Evolutionary conservation across 2,113 vertebrate genomes (phyloP).

Genomic region (Callipepla californica): DNA sequence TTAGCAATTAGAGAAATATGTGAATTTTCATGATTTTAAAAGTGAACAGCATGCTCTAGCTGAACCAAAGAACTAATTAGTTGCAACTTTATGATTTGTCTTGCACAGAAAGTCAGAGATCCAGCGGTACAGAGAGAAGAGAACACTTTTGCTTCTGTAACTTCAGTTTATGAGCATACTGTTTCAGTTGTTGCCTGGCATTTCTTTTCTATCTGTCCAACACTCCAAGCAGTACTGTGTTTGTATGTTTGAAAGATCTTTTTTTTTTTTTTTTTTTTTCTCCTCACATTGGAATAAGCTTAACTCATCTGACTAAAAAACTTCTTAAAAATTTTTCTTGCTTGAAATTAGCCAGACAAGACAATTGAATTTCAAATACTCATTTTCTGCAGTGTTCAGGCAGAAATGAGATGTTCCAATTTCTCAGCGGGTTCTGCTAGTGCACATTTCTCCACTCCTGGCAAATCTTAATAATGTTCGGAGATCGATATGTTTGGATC

Average conservation of each 20-base stretch:
- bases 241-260: not conserved
- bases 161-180: not conserved
- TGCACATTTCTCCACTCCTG: not conserved
- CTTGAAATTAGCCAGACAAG: not conserved
- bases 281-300: not conserved
- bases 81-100: not conserved
- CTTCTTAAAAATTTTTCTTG: not conserved
- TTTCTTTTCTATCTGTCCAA: not conserved
- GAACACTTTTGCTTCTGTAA: not conserved
- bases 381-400: not conserved
- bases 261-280: not conserved
- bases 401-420: not conserved
- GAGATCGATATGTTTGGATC: not conserved
- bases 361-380: not conserved
- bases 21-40: not conserved
- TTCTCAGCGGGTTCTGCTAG: not conserved
- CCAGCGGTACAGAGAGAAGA: not conserved
- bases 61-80: conserved; percentile 37
- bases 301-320: not conserved
- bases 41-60: not conserved
- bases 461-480: not conserved
- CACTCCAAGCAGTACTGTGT: not conserved
- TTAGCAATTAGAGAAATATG: not conserved
- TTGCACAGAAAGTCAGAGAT: conserved; percentile 21
- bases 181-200: not conserved